A percentile compares a stretch with the other conserved stretches of the same genome.
Evolutionary conservation across 64 coral and sea anemone genomes (phyloP).

Genomic region (Trachythela sp.): DNA sequence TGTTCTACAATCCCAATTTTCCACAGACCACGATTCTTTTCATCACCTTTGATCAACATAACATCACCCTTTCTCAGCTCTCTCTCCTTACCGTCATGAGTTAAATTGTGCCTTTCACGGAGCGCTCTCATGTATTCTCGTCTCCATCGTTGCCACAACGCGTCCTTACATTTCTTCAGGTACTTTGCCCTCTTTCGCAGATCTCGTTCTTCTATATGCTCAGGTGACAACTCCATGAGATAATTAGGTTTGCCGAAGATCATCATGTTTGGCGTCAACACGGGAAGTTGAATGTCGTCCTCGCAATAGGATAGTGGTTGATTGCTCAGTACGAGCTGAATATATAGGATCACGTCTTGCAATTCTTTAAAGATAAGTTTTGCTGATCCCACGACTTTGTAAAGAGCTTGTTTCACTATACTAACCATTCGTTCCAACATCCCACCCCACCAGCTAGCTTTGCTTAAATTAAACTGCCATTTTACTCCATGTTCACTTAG

Average conservation of each 20-base stretch:
- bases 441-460: conserved; percentile 38
- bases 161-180: conserved; percentile 12
- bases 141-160: conserved; percentile 35
- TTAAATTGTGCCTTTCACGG: conserved; percentile 10
- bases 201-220: not conserved
- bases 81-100: not conserved
- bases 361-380: conserved; percentile 14
- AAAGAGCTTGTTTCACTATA: conserved; percentile 13
- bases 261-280: conserved; percentile 24
- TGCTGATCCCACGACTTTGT: conserved; percentile 13
- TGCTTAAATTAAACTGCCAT: conserved; percentile 27
- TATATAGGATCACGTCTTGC: conserved; percentile 21
- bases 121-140: conserved; percentile 27
- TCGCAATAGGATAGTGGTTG: conserved; percentile 23
- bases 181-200: conserved; percentile 22
- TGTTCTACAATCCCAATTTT: conserved; percentile 42
- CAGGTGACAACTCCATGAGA: not conserved
- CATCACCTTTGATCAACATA: conserved; percentile 47
- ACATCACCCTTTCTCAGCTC: conserved; percentile 7
- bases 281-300: conserved; percentile 7
- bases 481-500: not conserved
- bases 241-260: not conserved
- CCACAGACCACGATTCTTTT: conserved; percentile 46
- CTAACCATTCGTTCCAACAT: conserved; percentile 25
- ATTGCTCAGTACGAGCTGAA: not conserved